A percentile compares a stretch with the other conserved stretches of the same genome.
These are phyloP conservation scores for Caenorhabditis sp. DNA, from an alignment of 2,888 invertebrate species.

Conservation along the genomic window DNA sequence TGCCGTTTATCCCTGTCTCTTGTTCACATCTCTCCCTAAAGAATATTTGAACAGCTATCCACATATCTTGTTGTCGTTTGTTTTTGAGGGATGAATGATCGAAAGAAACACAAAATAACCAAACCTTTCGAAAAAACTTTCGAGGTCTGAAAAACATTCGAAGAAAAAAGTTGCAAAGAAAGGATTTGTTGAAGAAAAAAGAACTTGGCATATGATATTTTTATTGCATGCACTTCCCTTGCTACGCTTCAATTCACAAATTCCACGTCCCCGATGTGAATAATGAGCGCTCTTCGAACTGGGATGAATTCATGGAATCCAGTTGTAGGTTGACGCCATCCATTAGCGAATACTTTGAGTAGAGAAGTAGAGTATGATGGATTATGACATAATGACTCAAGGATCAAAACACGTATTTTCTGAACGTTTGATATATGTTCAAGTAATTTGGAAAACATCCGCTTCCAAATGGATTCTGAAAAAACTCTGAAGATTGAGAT, in stretches of 20 bases:
- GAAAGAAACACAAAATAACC: not conserved
- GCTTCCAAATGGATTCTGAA: too few relatives aligned
- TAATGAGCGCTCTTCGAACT: conserved; percentile 32
- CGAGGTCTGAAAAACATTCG: not conserved
- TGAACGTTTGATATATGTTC: too few relatives aligned
- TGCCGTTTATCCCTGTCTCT: not conserved
- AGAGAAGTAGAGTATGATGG: conserved; percentile 39
- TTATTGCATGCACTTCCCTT: conserved; percentile 33
- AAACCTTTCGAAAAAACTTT: conserved; percentile 14
- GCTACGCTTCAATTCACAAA: conserved; percentile 39
- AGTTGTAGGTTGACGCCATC: not conserved
- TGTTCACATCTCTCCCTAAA: not conserved
- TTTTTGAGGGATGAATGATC: not conserved
- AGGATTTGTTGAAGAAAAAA: conserved; percentile 8
- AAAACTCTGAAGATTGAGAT: conserved; percentile 4
- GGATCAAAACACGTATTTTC: too few relatives aligned
- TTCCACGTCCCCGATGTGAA: conserved; percentile 16
- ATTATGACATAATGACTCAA: conserved; percentile 41
- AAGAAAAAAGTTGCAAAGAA: not conserved
- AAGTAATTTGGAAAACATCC: too few relatives aligned
- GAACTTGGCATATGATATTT: conserved; percentile 27
- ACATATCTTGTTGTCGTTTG: conserved; percentile 31
- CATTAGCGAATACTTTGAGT: conserved; percentile 17
- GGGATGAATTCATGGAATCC: conserved; percentile 23
- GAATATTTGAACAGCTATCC: conserved; percentile 58